Base-by-base conservation (phyloP, 2,888 invertebrate genomes). In the Synanthedon myopaeformis region DNA sequence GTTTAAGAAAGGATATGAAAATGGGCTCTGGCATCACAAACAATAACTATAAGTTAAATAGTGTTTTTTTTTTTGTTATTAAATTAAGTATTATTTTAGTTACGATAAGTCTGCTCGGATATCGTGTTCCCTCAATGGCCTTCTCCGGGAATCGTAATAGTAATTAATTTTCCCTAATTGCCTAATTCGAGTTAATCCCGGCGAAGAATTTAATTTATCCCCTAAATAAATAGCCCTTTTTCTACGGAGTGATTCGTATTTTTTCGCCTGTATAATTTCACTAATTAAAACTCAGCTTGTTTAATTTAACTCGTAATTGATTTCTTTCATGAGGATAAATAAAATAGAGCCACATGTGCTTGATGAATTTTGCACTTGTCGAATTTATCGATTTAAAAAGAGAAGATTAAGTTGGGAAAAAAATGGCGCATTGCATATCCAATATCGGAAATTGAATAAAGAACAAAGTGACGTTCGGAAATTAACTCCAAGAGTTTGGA, bases 391-490 rank as follows among this genome's bases (percentile, higher is more conserved):
- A 35, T 35, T 35, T 35, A 35, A 35, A 35, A 10, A 35, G 35
- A 35, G 35, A 35, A 35, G 35, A 35, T 35, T 35, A 35, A 35
- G 35, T 35, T 2, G 35, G 35, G 8, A 5, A 13, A 45, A 45
- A 45, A 45, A 13, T 45, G 45, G 3, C 45, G 23, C 49, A 17
- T 49, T 49, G 69, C 71, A 75, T 67, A 68, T 68, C 67, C 76
- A 70, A 77, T 78, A 80, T 76, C 85, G 86, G 86, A 87, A 85
- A 87, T 87, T 85, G 82, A 86, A 85, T 86, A 82, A 82, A 85
- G 83, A 84, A 84, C 79, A 81, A 84, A 84, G 83, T 83, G 84
- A 75, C 82, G 79, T 78, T 83, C 85, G 87, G 87, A 87, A 85
- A 87, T 87, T 85, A 85, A 74, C 78, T 78, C 73, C 72, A 81